Percentiles rank a stretch among this genome's conserved stretches.
Conservation (phyloP, 2,113 vertebrate genomes). For the Acinonyx jubatus region DNA sequence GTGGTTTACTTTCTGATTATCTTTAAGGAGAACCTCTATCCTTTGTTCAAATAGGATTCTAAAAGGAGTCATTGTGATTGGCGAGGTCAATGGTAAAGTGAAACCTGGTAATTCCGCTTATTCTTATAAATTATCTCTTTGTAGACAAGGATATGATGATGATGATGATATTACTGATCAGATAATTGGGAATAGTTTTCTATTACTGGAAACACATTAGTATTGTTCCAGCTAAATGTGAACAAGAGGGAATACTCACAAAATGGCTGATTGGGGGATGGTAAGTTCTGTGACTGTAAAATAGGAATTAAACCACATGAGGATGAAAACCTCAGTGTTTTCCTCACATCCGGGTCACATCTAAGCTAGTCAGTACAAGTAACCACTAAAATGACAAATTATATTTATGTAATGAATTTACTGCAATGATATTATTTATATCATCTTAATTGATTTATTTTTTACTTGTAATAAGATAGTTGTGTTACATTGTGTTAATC, state of each 20-base stretch:
- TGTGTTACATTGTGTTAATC: not conserved
- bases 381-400: not conserved
- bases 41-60: not conserved
- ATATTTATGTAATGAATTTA: not conserved
- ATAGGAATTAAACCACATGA: not conserved
- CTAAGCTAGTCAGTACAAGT: not conserved
- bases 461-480: not conserved
- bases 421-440: constrained; percentile 4
- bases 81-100: not conserved
- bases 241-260: constrained; percentile 35
- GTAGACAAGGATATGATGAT: not conserved
- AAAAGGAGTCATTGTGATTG: not conserved
- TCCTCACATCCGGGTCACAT: not conserved
- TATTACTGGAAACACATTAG: not conserved
- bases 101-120: constrained; percentile 10
- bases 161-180: not conserved
- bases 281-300: not conserved
- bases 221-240: constrained; percentile 48
- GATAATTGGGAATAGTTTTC: not conserved
- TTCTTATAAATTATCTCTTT: not conserved
- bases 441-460: not conserved
- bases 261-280: not conserved
- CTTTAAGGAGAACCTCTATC: not conserved
- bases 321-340: not conserved
- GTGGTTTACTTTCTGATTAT: not conserved